A percentile compares a stretch with the other conserved stretches of the same genome.
Evolutionary conservation across 2,797 vertebrate genomes (phyloP).

Genomic region (Sitta carolinensis): DNA sequence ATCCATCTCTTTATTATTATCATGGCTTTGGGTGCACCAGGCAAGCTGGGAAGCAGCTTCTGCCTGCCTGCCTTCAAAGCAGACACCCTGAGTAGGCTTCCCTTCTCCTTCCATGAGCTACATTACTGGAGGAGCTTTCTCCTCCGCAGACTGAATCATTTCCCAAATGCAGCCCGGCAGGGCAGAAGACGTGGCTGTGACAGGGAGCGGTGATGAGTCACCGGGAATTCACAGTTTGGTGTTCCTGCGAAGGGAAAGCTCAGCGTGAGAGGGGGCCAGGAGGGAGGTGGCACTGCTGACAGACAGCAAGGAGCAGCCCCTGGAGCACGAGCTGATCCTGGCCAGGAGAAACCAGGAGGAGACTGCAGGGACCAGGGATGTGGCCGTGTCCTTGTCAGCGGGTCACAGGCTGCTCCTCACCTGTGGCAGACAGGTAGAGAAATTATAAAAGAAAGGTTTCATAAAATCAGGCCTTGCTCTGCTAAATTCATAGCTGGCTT

Average conservation of each 20-base stretch:
- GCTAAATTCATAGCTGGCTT: too few relatives aligned
- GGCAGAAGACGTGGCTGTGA: slow-evolving; percentile 53
- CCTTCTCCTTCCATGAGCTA: neutral
- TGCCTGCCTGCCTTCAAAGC: neutral
- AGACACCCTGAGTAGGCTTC: neutral
- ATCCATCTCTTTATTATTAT: neutral
- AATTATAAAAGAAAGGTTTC: too few relatives aligned
- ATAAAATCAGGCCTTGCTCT: too few relatives aligned
- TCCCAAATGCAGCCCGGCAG: slow-evolving; percentile 67
- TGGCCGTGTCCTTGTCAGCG: accelerated
- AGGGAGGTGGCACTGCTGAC: neutral
- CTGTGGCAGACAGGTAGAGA: too few relatives aligned
- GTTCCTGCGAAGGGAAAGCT: slow-evolving; percentile 51
- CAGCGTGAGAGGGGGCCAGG: neutral
- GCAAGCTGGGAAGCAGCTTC: neutral
- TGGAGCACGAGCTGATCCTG: neutral
- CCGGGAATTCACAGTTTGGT: slow-evolving; percentile 44
- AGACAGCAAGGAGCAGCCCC: neutral
- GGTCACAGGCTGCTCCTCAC: neutral
- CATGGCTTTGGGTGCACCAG: neutral
- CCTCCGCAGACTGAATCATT: slow-evolving; percentile 68
- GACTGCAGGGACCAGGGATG: accelerated
- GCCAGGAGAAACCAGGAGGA: neutral
- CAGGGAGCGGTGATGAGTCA: slow-evolving; percentile 68
- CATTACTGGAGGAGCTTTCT: slow-evolving; percentile 14